phyloP scores from a whole-genome alignment of 2,797 vertebrate genomes.

The Gymnothorax reevesii region DNA sequence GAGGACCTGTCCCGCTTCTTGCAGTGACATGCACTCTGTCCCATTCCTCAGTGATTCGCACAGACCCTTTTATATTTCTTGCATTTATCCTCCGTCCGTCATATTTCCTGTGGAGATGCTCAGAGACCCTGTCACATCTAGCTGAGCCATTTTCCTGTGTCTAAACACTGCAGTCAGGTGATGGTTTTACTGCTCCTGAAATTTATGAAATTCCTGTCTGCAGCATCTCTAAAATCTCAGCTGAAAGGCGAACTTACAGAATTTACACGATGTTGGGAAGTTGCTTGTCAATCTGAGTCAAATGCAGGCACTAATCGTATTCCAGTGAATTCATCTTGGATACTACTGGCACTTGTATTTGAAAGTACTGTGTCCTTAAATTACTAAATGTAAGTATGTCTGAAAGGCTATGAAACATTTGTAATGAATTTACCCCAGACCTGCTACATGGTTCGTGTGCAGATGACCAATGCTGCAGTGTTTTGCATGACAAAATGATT shows the following conservation, averaged over 20 bases:
- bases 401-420: background rate
- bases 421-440: background rate
- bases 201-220: no score
- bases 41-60: background rate
- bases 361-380: no score
- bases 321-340: no score
- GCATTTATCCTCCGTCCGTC: background rate
- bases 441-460: background rate
- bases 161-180: background rate
- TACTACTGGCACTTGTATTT: no score
- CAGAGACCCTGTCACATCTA: background rate
- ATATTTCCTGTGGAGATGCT: background rate
- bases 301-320: no score
- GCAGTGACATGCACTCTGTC: conserved; percentile 52
- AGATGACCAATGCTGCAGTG: background rate
- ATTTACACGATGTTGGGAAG: no score
- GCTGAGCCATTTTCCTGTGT: background rate
- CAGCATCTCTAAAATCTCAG: background rate
- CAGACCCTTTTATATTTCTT: background rate
- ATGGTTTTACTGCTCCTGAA: background rate
- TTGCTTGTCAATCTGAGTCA: no score
- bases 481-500: background rate
- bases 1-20: conserved; percentile 88
- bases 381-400: no score
- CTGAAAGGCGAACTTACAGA: background rate